A percentile compares a stretch with the other conserved stretches of the same genome.
Conservation (phyloP, 92 coral and sea anemone genomes). For the Actinostola sp. region DNA sequence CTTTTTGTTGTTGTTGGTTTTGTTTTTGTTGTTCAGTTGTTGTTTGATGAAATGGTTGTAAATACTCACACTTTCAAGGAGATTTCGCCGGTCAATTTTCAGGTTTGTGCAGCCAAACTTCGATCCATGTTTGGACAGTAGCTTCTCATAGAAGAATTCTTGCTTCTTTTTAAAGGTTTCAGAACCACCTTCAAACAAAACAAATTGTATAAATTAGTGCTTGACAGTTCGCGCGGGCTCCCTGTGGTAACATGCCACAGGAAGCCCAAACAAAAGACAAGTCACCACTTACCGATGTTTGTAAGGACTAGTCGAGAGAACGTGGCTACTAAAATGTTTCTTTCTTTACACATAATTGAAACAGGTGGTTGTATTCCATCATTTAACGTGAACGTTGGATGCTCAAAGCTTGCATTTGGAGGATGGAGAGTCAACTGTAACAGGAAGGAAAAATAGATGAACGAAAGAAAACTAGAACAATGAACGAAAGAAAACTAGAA, state of each 20-base stretch:
- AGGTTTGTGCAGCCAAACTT: conserved; percentile 55
- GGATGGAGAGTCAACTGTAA: conserved; percentile 68
- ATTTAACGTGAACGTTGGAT: conserved; percentile 76
- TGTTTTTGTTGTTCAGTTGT: too few species aligned
- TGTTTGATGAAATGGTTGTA: too few species aligned
- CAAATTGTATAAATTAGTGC: background rate
- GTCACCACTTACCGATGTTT: conserved; percentile 72
- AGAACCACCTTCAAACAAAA: conserved; percentile 78
- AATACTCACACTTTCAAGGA: conserved; percentile 92
- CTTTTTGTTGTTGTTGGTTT: too few species aligned
- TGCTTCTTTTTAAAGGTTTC: conserved; percentile 89
- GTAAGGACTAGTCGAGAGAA: conserved; percentile 82
- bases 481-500: too few species aligned
- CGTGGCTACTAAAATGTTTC: conserved; percentile 85
- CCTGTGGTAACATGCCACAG: background rate
- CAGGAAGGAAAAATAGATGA: conserved; percentile 13
- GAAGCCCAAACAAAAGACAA: background rate
- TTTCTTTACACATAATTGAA: conserved; percentile 71
- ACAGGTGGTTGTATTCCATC: conserved; percentile 90
- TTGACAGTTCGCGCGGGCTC: too few species aligned
- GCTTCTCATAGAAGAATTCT: conserved; percentile 74
- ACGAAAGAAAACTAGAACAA: background rate
- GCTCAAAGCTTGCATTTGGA: conserved; percentile 47
- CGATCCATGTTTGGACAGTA: conserved; percentile 68
- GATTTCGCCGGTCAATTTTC: conserved; percentile 71